Evolutionary conservation across 2,113 vertebrate genomes (phyloP).

Genomic region (Pantherophis guttatus): DNA sequence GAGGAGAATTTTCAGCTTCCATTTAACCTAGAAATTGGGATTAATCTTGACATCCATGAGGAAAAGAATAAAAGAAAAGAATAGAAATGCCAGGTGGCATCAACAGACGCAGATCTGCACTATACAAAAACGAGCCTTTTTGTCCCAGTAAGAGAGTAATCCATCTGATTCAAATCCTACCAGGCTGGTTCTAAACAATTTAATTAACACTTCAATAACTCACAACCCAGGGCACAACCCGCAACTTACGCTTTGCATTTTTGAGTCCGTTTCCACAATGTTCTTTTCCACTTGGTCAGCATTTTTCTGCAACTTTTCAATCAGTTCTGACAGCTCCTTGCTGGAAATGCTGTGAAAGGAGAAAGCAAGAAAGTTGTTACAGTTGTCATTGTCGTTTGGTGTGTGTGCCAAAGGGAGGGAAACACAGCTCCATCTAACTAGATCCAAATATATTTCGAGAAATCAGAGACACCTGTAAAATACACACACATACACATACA

Average conservation of each 20-base stretch:
- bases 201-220: neutral
- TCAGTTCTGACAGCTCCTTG: slow-evolving; percentile 80
- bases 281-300: slow-evolving; percentile 95
- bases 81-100: neutral
- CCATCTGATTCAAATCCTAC: neutral
- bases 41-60: neutral
- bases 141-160: neutral
- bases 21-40: neutral
- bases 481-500: too few species aligned
- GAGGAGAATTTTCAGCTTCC: neutral
- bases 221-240: neutral
- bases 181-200: neutral
- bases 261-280: slow-evolving; percentile 87
- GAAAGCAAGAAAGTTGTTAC: neutral
- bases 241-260: slow-evolving; percentile 84
- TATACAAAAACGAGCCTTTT: neutral
- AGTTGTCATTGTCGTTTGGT: neutral
- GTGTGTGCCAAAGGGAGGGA: neutral
- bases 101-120: neutral
- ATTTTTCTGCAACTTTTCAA: slow-evolving; percentile 92
- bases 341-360: slow-evolving; percentile 68
- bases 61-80: neutral
- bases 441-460: neutral
- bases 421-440: neutral
- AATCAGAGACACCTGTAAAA: neutral